phyloP scores from a whole-genome alignment of 2,888 invertebrate genomes.

The Saturnia japonica region DNA sequence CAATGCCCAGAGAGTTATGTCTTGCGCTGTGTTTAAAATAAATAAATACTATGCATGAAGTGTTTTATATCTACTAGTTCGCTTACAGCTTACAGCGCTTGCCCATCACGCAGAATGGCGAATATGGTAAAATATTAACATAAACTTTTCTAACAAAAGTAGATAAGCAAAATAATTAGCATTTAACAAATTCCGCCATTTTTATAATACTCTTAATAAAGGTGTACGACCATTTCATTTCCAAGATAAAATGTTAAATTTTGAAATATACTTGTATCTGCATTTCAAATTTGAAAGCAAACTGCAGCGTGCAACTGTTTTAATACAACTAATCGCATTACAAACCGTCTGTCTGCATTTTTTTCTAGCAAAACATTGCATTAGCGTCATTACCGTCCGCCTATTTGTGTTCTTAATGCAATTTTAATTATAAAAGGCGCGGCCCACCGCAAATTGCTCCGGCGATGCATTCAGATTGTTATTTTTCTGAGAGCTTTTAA shows the following conservation, averaged over 20 bases:
- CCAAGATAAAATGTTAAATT: background rate
- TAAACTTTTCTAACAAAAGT: too few relatives aligned
- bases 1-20: too few relatives aligned
- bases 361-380: constrained; percentile 65
- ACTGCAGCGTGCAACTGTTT: constrained; percentile 40
- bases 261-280: constrained; percentile 6
- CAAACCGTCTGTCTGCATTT: constrained; percentile 56
- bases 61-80: too few relatives aligned
- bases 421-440: constrained; percentile 81
- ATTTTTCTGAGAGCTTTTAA: constrained; percentile 76
- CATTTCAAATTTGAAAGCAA: constrained; percentile 3
- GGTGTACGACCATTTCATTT: background rate
- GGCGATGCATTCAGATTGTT: constrained; percentile 72
- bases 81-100: too few relatives aligned
- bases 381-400: constrained; percentile 65
- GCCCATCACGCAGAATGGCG: too few relatives aligned
- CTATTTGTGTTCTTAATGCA: constrained; percentile 75
- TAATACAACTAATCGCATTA: constrained; percentile 55
- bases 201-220: too few relatives aligned
- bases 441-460: constrained; percentile 63
- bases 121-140: too few relatives aligned
- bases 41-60: too few relatives aligned
- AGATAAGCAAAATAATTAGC: too few relatives aligned
- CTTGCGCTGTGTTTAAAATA: too few relatives aligned
- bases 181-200: too few relatives aligned